A percentile compares a stretch with the other conserved stretches of the same genome.
These are phyloP conservation scores for Pterocles gutturalis DNA, from an alignment of 2,113 vertebrate genomes.

Conservation along the genomic window DNA sequence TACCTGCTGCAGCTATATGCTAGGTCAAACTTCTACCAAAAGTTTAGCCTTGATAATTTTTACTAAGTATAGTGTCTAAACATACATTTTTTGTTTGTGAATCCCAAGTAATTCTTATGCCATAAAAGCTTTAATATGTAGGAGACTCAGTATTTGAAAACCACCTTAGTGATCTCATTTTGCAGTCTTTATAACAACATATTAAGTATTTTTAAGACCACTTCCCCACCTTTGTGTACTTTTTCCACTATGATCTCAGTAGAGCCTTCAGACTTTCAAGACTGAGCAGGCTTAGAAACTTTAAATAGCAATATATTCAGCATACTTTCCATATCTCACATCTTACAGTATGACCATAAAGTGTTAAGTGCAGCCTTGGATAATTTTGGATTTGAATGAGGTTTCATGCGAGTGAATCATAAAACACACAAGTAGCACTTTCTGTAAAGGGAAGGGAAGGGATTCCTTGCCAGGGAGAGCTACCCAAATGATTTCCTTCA, in stretches of 20 bases:
- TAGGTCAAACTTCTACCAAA: background rate
- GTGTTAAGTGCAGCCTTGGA: constrained; percentile 7
- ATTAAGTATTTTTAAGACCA: background rate
- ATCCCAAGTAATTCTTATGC: background rate
- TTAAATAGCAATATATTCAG: constrained; percentile 26
- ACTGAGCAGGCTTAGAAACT: background rate
- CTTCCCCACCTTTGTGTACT: background rate
- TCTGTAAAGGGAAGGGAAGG: background rate
- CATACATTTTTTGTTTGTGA: background rate
- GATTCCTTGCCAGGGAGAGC: background rate
- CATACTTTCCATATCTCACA: constrained; percentile 21
- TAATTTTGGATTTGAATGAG: constrained; percentile 32
- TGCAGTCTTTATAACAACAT: background rate
- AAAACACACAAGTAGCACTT: constrained; percentile 11
- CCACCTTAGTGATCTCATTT: background rate
- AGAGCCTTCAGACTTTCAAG: background rate
- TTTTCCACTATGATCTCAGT: constrained; percentile 15
- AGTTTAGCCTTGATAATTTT: background rate
- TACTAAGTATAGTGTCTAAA: background rate
- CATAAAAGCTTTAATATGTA: background rate
- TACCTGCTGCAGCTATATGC: background rate
- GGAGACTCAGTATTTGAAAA: background rate
- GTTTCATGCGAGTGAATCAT: constrained; percentile 35
- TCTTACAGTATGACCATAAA: background rate
- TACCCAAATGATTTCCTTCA: background rate